Base-by-base conservation (phyloP, 2,797 vertebrate species). In the Diglossa cyanea region DNA sequence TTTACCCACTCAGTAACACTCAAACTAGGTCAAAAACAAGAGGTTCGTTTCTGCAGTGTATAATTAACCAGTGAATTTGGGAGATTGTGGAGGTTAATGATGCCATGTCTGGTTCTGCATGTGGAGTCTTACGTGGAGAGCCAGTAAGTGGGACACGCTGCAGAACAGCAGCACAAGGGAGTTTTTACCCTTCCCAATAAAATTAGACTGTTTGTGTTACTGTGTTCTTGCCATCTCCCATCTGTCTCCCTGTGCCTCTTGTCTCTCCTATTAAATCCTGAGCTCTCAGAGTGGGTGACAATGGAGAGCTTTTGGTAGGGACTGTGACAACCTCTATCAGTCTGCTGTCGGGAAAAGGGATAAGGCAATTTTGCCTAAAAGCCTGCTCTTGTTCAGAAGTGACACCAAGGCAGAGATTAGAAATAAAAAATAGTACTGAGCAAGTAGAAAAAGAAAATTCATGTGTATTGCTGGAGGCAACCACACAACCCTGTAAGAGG, bases 311-410 rank as follows among this genome's bases (percentile, higher is more conserved):
- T 87, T 82, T 15, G 55, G 71, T 39, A n/a, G 30, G 60, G 66
- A 28, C 37, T 71, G 71, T 91, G 85, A 90, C 90, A 96, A 17
- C 48, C 31, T 33, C 1, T 47, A 68, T 91, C 0, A 1, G 53
- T 76, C 72, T 91, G 81, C 42, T 66, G 68, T 47, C 39, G 45
- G 72, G 21, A 35, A 82, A 92, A 94, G 87, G 83, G 78, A 73
- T 21, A 87, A 82, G 35, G 65, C 75, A 88, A 80, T 95, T 94
- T 74, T 93, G 78, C 58, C 66, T 89, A 77, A 90, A 96, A 94
- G 54, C 71, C 30, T 76, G 5, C 50, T 48, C 37, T 45, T 74
- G 45, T 57, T 86, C 89, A 77, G 65, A 71, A 77, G 35, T 61
- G 82, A 90, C 74, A 35, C 48, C 1, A 21, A 79, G 65, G 53